Conservation (phyloP, 2,797 vertebrate genomes). For the Denticeps clupeoides region DNA sequence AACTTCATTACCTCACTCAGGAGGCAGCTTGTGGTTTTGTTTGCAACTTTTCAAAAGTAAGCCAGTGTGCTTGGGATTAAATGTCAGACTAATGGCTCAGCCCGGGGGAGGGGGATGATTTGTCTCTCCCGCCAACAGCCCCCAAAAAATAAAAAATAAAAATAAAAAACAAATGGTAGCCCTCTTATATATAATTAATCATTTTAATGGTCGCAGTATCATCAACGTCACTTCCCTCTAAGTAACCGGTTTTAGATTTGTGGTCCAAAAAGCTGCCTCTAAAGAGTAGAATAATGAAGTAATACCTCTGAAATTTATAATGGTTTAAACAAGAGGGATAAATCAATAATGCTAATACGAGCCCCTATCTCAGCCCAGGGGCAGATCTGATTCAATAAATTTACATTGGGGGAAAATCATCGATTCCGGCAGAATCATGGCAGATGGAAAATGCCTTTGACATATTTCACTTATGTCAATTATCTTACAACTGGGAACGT, state of each 20-base stretch:
- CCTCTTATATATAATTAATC: conserved; percentile 40
- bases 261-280: conserved; percentile 22
- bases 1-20: conserved; percentile 24
- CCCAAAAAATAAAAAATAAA: conserved; percentile 12
- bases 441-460: conserved; percentile 32
- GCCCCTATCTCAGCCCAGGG: conserved; percentile 17
- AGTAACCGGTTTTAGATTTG: conserved; percentile 32
- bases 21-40: conserved; percentile 21
- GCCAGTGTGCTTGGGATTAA: conserved; percentile 34
- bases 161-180: conserved; percentile 33
- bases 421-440: conserved; percentile 23
- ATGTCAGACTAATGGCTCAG: conserved; percentile 34
- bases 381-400: conserved; percentile 24
- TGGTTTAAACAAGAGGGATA: conserved; percentile 35
- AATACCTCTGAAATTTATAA: conserved; percentile 41
- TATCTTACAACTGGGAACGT: conserved; percentile 31
- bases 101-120: conserved; percentile 26
- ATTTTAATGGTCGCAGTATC: conserved; percentile 39
- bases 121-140: conserved; percentile 29
- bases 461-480: conserved; percentile 31
- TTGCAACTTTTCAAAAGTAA: conserved; percentile 24
- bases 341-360: conserved; percentile 43
- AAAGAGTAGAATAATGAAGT: conserved; percentile 34
- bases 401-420: conserved; percentile 29
- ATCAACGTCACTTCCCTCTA: conserved; percentile 30